These are phyloP conservation scores for Fratercula arctica DNA, from an alignment of 2,797 vertebrate species.

Conservation along the genomic window DNA sequence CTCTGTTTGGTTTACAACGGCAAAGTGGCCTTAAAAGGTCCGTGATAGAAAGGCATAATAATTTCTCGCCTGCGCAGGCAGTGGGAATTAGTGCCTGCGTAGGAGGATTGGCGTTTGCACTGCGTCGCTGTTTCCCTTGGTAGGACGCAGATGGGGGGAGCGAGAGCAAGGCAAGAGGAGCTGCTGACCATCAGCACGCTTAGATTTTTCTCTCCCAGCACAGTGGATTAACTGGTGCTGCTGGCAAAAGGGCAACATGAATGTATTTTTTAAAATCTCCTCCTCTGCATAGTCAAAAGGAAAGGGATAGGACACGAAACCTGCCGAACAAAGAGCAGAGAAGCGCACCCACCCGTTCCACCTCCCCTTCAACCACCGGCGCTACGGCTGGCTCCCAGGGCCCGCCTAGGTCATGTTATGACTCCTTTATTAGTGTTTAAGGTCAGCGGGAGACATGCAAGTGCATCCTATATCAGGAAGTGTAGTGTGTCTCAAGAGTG, in stretches of 20 bases:
- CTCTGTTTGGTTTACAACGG: not conserved
- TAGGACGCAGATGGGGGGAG: not conserved
- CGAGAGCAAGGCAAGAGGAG: not conserved
- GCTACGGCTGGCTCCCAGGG: constrained; percentile 57
- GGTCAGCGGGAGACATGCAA: constrained; percentile 87
- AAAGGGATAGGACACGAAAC: constrained; percentile 33
- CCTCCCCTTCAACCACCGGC: constrained; percentile 52
- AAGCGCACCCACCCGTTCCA: constrained; percentile 15
- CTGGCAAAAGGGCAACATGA: not conserved
- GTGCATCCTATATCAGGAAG: constrained; percentile 94
- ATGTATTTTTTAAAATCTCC: constrained; percentile 55
- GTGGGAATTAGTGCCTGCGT: accelerated
- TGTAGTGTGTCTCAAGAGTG: constrained; percentile 80
- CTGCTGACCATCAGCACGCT: not conserved
- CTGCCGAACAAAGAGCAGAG: constrained; percentile 58
- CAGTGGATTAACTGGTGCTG: constrained; percentile 22
- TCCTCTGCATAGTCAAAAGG: constrained; percentile 44
- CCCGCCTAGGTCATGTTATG: constrained; percentile 83
- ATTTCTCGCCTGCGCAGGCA: not conserved
- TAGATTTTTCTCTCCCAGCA: not conserved
- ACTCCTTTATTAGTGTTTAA: constrained; percentile 87
- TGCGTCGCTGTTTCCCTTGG: not conserved
- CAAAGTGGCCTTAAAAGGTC: not conserved
- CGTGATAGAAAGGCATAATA: accelerated
- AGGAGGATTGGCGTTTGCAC: not conserved